Evolutionary conservation across 2,797 vertebrate species (phyloP).

Genomic region (Urophycis tenuis): DNA sequence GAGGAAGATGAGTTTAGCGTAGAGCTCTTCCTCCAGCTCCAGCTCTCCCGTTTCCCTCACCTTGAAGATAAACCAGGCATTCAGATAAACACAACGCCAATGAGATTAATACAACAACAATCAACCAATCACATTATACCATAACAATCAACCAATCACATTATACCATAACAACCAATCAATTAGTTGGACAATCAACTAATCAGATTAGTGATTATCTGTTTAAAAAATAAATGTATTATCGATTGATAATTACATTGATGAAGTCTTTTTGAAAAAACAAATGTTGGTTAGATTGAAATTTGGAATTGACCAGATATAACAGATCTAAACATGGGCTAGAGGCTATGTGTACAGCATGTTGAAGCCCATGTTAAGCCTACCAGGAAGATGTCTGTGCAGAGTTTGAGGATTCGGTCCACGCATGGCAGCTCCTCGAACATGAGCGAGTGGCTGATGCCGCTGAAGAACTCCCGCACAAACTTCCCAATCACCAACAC

Average conservation of each 20-base stretch:
- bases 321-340: no score
- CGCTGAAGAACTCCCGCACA: slow-evolving; percentile 92
- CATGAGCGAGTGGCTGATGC: slow-evolving; percentile 94
- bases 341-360: no score
- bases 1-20: slow-evolving; percentile 92
- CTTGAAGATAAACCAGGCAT: slow-evolving; percentile 23
- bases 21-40: slow-evolving; percentile 91
- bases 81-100: background rate
- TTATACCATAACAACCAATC: background rate
- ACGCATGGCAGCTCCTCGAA: slow-evolving; percentile 92
- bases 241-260: no score
- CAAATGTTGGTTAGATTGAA: no score
- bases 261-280: no score
- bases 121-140: background rate
- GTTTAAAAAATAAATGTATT: no score
- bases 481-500: slow-evolving; percentile 93
- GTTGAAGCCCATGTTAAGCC: background rate
- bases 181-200: background rate
- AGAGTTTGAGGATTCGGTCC: slow-evolving; percentile 89
- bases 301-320: no score
- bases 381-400: slow-evolving; percentile 93
- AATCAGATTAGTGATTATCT: background rate
- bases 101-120: background rate
- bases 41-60: slow-evolving; percentile 84
- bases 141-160: background rate